Conservation (phyloP, 2,888 invertebrate species). For the Atrina japonica region DNA sequence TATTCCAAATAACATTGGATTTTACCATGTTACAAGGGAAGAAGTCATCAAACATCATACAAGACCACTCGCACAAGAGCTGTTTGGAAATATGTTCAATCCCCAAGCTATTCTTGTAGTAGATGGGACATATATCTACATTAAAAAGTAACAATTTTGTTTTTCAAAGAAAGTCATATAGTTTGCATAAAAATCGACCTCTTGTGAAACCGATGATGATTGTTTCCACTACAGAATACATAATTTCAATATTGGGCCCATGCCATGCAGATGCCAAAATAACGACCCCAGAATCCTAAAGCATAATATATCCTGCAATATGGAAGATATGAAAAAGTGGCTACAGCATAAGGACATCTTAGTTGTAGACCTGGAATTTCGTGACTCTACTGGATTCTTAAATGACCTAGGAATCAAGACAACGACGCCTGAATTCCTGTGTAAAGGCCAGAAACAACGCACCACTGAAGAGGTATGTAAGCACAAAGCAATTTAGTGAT, state of each 20-base stretch:
- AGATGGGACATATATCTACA: conserved; percentile 29
- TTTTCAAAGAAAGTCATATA: conserved; percentile 18
- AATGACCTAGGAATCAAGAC: conserved; percentile 25
- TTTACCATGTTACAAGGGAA: conserved; percentile 18
- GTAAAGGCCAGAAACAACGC: neutral
- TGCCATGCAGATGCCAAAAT: conserved; percentile 21
- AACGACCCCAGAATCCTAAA: conserved; percentile 16
- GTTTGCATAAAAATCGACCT: conserved; percentile 23
- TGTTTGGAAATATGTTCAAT: conserved; percentile 7
- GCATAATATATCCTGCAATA: conserved; percentile 10
- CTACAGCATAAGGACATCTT: conserved; percentile 14
- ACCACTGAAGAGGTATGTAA: neutral
- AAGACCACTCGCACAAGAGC: conserved; percentile 16
- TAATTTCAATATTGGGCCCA: conserved; percentile 24
- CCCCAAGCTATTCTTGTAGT: conserved; percentile 14
- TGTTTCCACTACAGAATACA: conserved; percentile 19
- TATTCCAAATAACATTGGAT: conserved; percentile 15
- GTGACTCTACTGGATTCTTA: conserved; percentile 9
- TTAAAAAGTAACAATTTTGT: conserved; percentile 11
- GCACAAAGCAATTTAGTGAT: no score
- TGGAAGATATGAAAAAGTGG: conserved; percentile 18
- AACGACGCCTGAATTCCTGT: conserved; percentile 15
- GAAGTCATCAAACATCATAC: conserved; percentile 19
- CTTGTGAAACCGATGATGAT: conserved; percentile 29
- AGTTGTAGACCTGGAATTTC: conserved; percentile 21